Base-by-base conservation (phyloP, 2,797 vertebrate genomes). In the Protonibea diacanthus region DNA sequence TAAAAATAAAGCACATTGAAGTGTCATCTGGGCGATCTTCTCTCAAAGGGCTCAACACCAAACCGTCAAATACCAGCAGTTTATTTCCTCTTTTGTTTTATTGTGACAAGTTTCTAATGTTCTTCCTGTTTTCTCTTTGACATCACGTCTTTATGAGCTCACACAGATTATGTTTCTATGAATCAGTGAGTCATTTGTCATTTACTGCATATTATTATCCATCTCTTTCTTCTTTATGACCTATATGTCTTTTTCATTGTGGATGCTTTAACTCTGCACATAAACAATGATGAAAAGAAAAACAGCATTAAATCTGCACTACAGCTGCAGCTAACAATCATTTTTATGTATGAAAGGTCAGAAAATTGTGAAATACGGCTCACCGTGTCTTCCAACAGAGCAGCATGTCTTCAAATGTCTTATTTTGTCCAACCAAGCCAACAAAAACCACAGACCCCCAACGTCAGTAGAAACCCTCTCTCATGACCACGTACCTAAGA, bases 401-500 rank as follows among this genome's bases (percentile, higher is more conserved):
- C 47, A 45, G 0, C 12, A 15, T 3, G 2, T 25, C 44, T 29
- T 20, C 20, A 62, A 23, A 69, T n/a, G 23, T 15, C 44, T 38
- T 38, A 38, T 38, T 38, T 38, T 38, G 33, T 38, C 33, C 33
- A 38, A 38, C 8, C 8, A 33, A 33, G 33, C 33, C 33, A 9
- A 38, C 33, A 38, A 38, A 38, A 38, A 9, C 33, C 33, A 38
- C 33, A 38, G 33, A 38, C 9, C 2, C 33, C 33, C 33, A 38
- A 38, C 33, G 2, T 38, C 42, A 44, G 13, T 14, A 5, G 7
- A 25, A 25, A 48, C 44, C 48, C 15, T 42, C 1, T 13, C 29
- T 14, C 17, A 14, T 0, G 15, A 47, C 6, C 52, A 76, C 87
- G 0, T 69, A 92, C 98, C 98, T 90, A 99, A 94, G 91, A 99